These are phyloP conservation scores for Festucalex cinctus DNA, from an alignment of 2,113 vertebrate genomes.

Conservation along the genomic window DNA sequence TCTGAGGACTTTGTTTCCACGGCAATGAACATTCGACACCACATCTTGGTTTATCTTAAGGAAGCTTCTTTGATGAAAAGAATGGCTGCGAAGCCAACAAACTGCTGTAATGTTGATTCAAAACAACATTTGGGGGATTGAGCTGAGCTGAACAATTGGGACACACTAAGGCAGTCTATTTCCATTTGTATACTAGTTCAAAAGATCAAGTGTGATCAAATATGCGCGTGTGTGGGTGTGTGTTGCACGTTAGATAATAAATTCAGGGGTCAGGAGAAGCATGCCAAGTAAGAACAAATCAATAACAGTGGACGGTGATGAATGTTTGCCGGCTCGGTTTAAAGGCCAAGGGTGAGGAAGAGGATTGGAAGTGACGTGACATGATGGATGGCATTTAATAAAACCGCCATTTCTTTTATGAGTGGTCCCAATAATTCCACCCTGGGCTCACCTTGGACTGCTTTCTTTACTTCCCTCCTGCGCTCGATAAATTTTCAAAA, in stretches of 20 bases:
- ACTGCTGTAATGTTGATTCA: not conserved
- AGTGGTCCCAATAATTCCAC: not conserved
- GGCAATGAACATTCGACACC: constrained; percentile 8
- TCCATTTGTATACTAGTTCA: too few species aligned
- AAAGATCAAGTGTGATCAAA: not conserved
- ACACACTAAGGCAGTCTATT: not conserved
- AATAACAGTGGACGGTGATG: not conserved
- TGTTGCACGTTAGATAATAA: too few species aligned
- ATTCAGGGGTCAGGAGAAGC: not conserved
- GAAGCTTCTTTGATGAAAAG: not conserved
- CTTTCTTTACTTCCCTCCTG: too few species aligned
- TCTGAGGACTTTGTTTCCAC: constrained; percentile 15
- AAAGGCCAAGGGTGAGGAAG: constrained; percentile 18
- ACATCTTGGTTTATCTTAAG: not conserved
- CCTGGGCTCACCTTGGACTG: not conserved
- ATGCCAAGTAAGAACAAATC: constrained; percentile 9
- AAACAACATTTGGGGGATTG: not conserved
- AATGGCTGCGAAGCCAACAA: not conserved
- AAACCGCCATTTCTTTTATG: constrained; percentile 2
- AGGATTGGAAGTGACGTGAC: not conserved
- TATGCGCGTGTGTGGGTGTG: not conserved
- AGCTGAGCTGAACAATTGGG: not conserved
- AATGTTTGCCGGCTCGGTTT: not conserved
- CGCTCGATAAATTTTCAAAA: not conserved
- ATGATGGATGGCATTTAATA: too few species aligned